Conservation (phyloP, 2,888 invertebrate genomes). For the Drosophila quinaria region DNA sequence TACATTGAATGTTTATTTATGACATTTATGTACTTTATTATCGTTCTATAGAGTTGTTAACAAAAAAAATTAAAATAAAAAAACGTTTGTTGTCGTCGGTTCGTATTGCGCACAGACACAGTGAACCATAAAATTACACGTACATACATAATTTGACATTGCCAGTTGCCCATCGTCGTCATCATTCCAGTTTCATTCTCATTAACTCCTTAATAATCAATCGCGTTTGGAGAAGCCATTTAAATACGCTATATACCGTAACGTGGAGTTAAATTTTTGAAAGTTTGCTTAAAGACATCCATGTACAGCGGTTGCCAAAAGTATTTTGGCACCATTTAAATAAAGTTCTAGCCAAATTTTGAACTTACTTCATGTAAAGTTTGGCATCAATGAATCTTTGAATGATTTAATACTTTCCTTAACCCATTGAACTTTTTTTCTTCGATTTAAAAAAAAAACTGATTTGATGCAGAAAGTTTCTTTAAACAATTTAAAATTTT, state of each 20-base stretch:
- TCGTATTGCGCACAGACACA: conserved; percentile 20
- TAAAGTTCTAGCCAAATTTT: no score
- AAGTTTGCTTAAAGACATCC: conserved; percentile 38
- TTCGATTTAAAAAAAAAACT: no score
- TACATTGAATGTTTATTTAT: conserved; percentile 51
- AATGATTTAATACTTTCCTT: no score
- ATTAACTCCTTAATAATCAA: conserved; percentile 37
- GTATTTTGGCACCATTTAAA: no score
- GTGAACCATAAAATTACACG: conserved; percentile 55
- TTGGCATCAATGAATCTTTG: no score
- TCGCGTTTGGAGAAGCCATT: conserved; percentile 53
- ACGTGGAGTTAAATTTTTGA: conserved; percentile 37
- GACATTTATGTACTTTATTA: conserved; percentile 75
- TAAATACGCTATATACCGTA: conserved; percentile 26
- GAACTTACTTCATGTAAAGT: no score
- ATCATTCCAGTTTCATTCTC: conserved; percentile 27
- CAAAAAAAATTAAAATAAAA: conserved; percentile 75
- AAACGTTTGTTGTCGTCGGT: conserved; percentile 49
- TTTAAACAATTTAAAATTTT: no score
- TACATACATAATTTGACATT: conserved; percentile 74
- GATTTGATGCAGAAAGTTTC: no score
- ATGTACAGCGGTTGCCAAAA: no score
- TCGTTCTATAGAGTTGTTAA: conserved; percentile 55
- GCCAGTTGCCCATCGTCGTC: conserved; percentile 49
- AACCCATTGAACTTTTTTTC: no score